phyloP scores from a whole-genome alignment of 2,113 vertebrate genomes.

The Cinclus cinclus region DNA sequence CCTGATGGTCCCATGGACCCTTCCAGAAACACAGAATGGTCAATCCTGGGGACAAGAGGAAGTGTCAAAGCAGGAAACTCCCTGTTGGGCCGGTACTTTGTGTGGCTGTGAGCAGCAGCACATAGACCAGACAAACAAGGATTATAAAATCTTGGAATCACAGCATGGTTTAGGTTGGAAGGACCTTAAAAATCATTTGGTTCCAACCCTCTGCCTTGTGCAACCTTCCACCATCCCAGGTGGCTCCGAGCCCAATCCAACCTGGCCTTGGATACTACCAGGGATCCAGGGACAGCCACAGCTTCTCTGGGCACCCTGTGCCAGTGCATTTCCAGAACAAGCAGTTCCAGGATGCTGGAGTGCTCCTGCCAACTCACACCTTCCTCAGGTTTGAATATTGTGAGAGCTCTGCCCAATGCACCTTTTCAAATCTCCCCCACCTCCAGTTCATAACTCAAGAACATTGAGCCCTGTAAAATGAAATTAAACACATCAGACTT shows the following conservation, averaged over 20 bases:
- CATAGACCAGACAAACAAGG: background rate
- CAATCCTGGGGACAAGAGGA: background rate
- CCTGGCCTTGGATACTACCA: background rate
- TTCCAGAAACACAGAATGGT: background rate
- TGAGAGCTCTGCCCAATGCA: background rate
- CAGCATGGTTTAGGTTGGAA: background rate
- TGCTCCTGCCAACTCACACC: background rate
- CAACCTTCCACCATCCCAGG: background rate
- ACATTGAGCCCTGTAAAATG: background rate
- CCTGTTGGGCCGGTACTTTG: background rate
- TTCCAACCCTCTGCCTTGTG: background rate
- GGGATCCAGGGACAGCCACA: background rate
- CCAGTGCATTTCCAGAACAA: background rate
- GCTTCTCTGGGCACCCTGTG: background rate
- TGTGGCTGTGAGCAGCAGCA: background rate
- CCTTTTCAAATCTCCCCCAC: background rate
- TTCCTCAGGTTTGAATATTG: fast-evolving
- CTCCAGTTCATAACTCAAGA: background rate
- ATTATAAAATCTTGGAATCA: background rate
- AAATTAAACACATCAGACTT: background rate
- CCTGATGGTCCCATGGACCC: background rate
- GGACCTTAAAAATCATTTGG: background rate
- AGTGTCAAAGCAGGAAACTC: background rate
- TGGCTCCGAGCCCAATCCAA: fast-evolving
- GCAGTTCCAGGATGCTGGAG: background rate